Percentiles rank a stretch among this genome's conserved stretches.
phyloP scores from a whole-genome alignment of 2,888 invertebrate species.

The Serripes groenlandicus region DNA sequence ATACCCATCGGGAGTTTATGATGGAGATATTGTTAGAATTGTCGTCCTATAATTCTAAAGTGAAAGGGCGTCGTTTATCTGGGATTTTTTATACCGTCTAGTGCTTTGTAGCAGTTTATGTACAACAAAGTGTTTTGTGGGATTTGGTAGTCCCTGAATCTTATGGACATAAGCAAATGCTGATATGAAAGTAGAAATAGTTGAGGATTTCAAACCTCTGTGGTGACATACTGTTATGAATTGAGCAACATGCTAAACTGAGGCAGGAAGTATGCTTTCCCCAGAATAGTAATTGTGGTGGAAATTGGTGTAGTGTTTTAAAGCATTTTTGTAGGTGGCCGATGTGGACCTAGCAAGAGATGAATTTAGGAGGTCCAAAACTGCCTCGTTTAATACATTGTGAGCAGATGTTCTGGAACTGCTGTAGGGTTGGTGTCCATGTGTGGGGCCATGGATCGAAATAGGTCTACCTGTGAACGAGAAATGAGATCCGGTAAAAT shows the following conservation, averaged over 20 bases:
- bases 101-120: constrained; percentile 35
- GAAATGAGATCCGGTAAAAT: constrained; percentile 38
- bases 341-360: constrained; percentile 30
- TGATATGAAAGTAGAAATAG: constrained; percentile 38
- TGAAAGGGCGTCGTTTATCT: not conserved
- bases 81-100: not conserved
- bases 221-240: constrained; percentile 27
- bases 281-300: constrained; percentile 14
- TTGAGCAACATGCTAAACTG: constrained; percentile 22
- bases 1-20: not conserved
- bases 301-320: constrained; percentile 21
- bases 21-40: not conserved
- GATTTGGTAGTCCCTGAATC: constrained; percentile 1
- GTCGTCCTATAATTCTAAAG: no score
- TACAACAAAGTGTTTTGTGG: constrained; percentile 18
- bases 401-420: constrained; percentile 27
- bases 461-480: constrained; percentile 52
- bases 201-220: not conserved
- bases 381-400: not conserved
- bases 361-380: not conserved
- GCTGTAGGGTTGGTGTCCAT: constrained; percentile 32
- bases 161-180: constrained; percentile 40
- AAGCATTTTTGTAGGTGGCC: constrained; percentile 29
- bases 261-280: constrained; percentile 6
- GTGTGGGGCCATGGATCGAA: constrained; percentile 36